A percentile compares a stretch with the other conserved stretches of the same genome.
Conservation (phyloP, 2,113 vertebrate genomes). For the Larimichthys polyactis region DNA sequence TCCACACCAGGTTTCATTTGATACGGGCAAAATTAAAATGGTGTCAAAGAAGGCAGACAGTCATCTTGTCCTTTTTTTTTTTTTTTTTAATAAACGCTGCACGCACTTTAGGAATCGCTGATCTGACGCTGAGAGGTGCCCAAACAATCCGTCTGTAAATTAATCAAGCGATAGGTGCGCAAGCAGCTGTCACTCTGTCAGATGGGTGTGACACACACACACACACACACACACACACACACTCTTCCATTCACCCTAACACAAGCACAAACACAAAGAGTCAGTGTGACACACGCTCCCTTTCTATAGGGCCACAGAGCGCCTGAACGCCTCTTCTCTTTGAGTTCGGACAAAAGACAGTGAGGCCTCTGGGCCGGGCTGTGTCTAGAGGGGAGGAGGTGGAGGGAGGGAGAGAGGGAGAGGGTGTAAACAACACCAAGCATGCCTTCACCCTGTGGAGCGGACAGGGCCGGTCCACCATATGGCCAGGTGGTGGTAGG, state of each 20-base stretch:
- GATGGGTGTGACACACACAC: conserved; percentile 71
- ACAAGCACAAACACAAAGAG: conserved; percentile 57
- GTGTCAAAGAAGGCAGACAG: not conserved
- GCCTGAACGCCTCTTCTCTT: conserved; percentile 49
- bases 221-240: conserved; percentile 49
- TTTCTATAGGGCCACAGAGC: conserved; percentile 44
- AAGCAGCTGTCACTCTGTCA: conserved; percentile 63
- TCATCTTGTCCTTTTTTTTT: not conserved
- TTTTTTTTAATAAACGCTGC: not conserved
- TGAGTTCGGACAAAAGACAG: conserved; percentile 59
- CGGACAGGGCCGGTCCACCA: conserved; percentile 45
- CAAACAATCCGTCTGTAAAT: conserved; percentile 5
- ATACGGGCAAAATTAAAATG: conserved; percentile 19
- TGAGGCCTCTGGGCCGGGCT: conserved; percentile 33
- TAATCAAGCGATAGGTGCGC: conserved; percentile 40
- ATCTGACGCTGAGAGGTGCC: not conserved
- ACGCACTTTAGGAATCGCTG: not conserved
- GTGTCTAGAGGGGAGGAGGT: conserved; percentile 34
- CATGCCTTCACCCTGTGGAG: conserved; percentile 48
- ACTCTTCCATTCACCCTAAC: conserved; percentile 31
- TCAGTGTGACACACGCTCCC: conserved; percentile 40
- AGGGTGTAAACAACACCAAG: conserved; percentile 59
- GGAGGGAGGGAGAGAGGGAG: not conserved
- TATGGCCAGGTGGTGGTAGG: conserved; percentile 59
- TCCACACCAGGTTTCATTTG: conserved; percentile 12